Evolutionary conservation across 2,888 invertebrate species (phyloP).

Genomic region (Cosmia trapezina): DNA sequence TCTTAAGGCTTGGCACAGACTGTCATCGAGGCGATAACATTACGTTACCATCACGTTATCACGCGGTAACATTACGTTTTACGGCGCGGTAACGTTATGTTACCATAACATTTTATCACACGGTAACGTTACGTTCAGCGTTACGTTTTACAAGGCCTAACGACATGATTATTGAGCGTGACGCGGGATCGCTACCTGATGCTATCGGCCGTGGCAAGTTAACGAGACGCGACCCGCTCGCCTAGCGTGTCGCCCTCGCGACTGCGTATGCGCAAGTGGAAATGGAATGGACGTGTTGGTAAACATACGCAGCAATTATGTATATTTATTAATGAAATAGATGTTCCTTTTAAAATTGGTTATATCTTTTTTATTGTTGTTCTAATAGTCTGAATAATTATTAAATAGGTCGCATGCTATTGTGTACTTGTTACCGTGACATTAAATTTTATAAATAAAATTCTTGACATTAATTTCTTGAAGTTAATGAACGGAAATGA

Average conservation of each 20-base stretch:
- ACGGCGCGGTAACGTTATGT: neutral
- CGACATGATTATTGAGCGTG: constrained; percentile 64
- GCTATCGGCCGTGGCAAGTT: constrained; percentile 72
- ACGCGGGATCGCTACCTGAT: constrained; percentile 65
- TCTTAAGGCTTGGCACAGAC: constrained; percentile 20
- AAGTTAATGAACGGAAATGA: constrained; percentile 12
- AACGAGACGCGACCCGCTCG: constrained; percentile 67
- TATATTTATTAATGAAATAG: constrained; percentile 42
- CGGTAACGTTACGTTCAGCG: constrained; percentile 13
- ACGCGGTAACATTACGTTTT: neutral
- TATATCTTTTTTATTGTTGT: constrained; percentile 19
- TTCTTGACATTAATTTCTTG: neutral
- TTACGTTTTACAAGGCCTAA: constrained; percentile 43
- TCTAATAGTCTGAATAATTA: constrained; percentile 9
- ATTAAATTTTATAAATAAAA: neutral
- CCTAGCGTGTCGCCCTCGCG: constrained; percentile 68
- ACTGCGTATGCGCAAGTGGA: constrained; percentile 53
- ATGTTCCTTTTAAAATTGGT: constrained; percentile 28
- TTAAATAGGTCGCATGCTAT: neutral
- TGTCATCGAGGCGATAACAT: neutral
- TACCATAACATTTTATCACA: neutral
- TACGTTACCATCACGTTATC: neutral
- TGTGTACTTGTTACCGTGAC: constrained; percentile 9
- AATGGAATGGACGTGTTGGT: constrained; percentile 47
- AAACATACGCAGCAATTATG: constrained; percentile 59